A percentile compares a stretch with the other conserved stretches of the same genome.
These are phyloP conservation scores for Sebastes hopkinsi DNA, from an alignment of 2,797 vertebrate species.

Conservation along the genomic window DNA sequence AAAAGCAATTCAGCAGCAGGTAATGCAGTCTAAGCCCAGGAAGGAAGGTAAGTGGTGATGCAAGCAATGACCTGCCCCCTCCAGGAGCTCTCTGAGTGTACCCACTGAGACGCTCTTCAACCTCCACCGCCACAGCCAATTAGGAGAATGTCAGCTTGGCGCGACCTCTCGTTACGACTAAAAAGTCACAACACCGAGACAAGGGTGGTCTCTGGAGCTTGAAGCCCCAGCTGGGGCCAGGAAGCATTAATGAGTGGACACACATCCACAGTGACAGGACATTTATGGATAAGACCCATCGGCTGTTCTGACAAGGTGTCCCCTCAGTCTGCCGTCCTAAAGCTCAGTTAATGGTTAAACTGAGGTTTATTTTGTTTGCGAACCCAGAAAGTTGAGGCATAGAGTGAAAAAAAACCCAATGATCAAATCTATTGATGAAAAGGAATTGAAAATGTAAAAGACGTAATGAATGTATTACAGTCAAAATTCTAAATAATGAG, in stretches of 20 bases:
- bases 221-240: conserved; percentile 37
- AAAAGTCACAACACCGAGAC: conserved; percentile 68
- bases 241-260: conserved; percentile 54
- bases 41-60: conserved; percentile 48
- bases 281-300: conserved; percentile 9
- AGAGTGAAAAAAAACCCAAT: background rate
- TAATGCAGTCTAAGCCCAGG: conserved; percentile 20
- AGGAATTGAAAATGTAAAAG: background rate
- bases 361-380: background rate
- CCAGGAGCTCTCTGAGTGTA: conserved; percentile 56
- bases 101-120: conserved; percentile 67
- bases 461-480: background rate
- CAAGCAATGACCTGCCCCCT: conserved; percentile 53
- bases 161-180: conserved; percentile 66
- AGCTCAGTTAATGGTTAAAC: background rate
- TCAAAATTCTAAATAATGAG: background rate
- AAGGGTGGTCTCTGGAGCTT: conserved; percentile 53
- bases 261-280: conserved; percentile 6
- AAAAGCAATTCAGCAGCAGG: background rate
- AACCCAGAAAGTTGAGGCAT: background rate
- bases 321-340: background rate
- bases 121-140: conserved; percentile 74
- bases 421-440: background rate
- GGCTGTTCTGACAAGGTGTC: background rate
- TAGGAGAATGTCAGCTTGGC: conserved; percentile 83